A percentile compares a stretch with the other conserved stretches of the same genome.
Conservation (phyloP, 2,797 vertebrate species). For the Pipistrellus pipistrellus region DNA sequence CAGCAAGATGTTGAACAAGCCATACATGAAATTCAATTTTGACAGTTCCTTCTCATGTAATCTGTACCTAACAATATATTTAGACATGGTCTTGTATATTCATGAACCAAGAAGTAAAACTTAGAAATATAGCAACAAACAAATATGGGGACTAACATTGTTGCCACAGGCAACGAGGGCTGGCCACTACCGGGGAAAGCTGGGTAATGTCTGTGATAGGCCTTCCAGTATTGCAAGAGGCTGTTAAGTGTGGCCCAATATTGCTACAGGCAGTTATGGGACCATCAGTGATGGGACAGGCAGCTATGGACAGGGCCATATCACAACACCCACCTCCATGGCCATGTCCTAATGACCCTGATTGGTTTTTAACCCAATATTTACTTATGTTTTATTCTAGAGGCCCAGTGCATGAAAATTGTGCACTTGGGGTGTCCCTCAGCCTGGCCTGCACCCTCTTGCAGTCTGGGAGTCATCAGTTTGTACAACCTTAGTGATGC, state of each 20-base stretch:
- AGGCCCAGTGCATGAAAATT: too few relatives aligned
- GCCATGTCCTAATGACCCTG: neutral
- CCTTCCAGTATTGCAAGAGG: neutral
- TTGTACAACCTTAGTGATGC: too few relatives aligned
- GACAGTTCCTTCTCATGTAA: neutral
- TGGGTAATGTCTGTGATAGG: neutral
- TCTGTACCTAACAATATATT: neutral
- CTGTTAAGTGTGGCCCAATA: neutral
- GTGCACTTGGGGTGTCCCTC: too few relatives aligned
- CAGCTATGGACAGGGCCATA: neutral
- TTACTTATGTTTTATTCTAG: neutral
- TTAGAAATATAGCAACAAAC: neutral
- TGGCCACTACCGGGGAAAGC: neutral
- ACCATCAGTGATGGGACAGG: neutral
- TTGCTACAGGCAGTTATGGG: neutral
- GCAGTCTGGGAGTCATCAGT: too few relatives aligned
- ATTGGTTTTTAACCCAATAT: neutral
- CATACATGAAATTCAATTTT: neutral
- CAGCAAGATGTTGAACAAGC: neutral
- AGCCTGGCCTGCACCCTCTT: too few relatives aligned
- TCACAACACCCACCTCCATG: neutral
- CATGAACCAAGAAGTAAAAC: conserved; percentile 31
- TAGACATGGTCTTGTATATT: neutral
- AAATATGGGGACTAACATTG: neutral
- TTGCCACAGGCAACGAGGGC: neutral